These are phyloP conservation scores for Hemicentrotus pulcherrimus DNA, from an alignment of 35 echinoderm and acorn worm genomes.

Conservation along the genomic window DNA sequence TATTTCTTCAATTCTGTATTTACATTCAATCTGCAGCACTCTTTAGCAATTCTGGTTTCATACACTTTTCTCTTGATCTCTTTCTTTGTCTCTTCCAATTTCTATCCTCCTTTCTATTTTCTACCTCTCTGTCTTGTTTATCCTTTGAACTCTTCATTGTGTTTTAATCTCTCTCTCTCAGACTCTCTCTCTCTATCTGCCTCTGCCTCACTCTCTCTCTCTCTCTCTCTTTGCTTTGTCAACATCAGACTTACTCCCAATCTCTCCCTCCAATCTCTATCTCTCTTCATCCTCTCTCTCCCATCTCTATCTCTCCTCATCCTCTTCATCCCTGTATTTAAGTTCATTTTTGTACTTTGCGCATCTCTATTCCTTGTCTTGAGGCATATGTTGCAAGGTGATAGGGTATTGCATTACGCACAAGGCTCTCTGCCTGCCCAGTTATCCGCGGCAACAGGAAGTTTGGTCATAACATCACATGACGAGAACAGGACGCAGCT, in stretches of 20 bases:
- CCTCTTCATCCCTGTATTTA: not conserved
- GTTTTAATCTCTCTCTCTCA: not conserved
- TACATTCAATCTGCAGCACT: not conserved
- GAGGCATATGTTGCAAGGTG: conserved; percentile 27
- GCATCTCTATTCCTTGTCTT: not conserved
- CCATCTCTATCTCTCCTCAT: not conserved
- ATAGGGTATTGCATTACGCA: conserved; percentile 46
- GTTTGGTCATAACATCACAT: conserved; percentile 50
- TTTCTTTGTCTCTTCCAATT: not conserved
- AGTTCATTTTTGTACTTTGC: not conserved
- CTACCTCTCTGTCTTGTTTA: not conserved
- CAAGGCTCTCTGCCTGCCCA: conserved; percentile 43
- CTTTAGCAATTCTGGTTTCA: not conserved
- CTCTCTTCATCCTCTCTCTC: not conserved
- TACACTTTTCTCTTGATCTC: not conserved
- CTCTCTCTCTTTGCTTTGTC: not conserved
- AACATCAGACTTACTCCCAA: not conserved
- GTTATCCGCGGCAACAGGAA: conserved; percentile 33
- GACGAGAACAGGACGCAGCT: conserved; percentile 49
- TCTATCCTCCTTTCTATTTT: not conserved
- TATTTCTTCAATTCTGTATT: not conserved
- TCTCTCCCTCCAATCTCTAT: not conserved
- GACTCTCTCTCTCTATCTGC: not conserved
- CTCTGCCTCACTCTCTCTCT: not conserved
- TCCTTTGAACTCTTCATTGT: not conserved